Conservation (phyloP, 2,113 vertebrate genomes). For the Chaetorhynchus papuensis region DNA sequence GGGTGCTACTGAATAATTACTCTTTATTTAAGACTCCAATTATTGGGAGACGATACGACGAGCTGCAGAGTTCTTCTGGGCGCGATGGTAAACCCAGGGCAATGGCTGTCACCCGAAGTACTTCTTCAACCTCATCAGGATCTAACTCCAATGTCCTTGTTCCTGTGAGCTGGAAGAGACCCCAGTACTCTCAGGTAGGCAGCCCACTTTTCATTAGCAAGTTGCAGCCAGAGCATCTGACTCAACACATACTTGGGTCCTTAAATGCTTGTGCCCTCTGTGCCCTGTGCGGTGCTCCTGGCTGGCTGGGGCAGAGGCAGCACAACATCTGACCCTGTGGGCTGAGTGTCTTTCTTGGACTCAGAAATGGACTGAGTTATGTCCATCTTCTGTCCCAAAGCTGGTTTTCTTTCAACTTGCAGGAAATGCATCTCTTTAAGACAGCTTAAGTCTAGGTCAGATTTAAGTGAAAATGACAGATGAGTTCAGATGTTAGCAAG, state of each 20-base stretch:
- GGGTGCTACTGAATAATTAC: slow-evolving; percentile 11
- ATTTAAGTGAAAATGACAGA: not conserved
- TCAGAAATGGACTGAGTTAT: not conserved
- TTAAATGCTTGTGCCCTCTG: not conserved
- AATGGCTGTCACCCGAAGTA: slow-evolving; percentile 92
- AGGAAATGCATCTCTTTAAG: not conserved
- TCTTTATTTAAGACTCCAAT: slow-evolving; percentile 84
- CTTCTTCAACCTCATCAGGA: slow-evolving; percentile 94
- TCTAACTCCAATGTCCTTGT: slow-evolving; percentile 97
- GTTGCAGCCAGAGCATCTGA: not conserved
- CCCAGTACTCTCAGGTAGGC: slow-evolving; percentile 92
- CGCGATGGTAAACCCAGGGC: slow-evolving; percentile 89
- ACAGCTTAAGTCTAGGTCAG: not conserved
- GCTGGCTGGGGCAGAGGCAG: not conserved
- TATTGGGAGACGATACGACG: slow-evolving; percentile 92
- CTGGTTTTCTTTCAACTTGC: not conserved
- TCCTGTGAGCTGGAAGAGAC: slow-evolving; percentile 97
- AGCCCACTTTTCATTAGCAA: not conserved
- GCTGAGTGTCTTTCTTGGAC: not conserved
- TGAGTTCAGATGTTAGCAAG: not conserved
- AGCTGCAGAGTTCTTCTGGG: slow-evolving; percentile 86
- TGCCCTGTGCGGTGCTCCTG: not conserved
- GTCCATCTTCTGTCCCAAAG: not conserved
- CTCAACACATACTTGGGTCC: not conserved
- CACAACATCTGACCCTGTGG: not conserved